Evolutionary conservation across 2,113 vertebrate genomes (phyloP).

Genomic region (Antennarius striatus): DNA sequence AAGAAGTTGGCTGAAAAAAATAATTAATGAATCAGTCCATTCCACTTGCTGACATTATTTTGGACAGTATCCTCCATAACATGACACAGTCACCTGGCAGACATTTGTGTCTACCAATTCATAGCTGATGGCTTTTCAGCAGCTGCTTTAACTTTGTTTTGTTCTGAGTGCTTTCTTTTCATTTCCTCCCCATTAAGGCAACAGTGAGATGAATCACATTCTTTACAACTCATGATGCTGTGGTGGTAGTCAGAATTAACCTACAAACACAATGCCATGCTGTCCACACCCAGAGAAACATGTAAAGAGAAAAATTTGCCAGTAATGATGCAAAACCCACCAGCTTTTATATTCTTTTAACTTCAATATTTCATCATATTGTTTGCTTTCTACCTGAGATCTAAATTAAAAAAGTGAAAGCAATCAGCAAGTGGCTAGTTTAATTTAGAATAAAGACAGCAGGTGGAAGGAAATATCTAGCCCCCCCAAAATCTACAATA

Average conservation of each 20-base stretch:
- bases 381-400: too few species aligned
- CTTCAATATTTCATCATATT: too few species aligned
- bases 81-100: conserved; percentile 4
- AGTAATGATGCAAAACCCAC: too few species aligned
- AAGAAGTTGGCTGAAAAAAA: too few species aligned
- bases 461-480: too few species aligned
- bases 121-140: background rate
- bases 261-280: background rate
- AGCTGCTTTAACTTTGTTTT: conserved; percentile 2
- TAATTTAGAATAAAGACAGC: too few species aligned
- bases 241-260: background rate
- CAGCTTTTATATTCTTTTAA: too few species aligned
- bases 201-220: conserved; percentile 5
- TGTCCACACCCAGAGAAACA: too few species aligned
- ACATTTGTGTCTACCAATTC: conserved; percentile 7
- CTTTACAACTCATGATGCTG: conserved; percentile 5
- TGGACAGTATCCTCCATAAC: conserved; percentile 15
- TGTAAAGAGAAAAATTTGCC: too few species aligned
- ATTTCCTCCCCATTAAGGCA: conserved; percentile 22
- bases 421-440: too few species aligned
- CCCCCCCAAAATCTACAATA: too few species aligned
- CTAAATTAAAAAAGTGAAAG: too few species aligned
- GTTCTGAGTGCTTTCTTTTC: background rate
- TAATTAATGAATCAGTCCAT: background rate
- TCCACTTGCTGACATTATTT: conserved; percentile 10